These are phyloP conservation scores for Hucho hucho DNA, from an alignment of 2,113 vertebrate species.

Conservation along the genomic window DNA sequence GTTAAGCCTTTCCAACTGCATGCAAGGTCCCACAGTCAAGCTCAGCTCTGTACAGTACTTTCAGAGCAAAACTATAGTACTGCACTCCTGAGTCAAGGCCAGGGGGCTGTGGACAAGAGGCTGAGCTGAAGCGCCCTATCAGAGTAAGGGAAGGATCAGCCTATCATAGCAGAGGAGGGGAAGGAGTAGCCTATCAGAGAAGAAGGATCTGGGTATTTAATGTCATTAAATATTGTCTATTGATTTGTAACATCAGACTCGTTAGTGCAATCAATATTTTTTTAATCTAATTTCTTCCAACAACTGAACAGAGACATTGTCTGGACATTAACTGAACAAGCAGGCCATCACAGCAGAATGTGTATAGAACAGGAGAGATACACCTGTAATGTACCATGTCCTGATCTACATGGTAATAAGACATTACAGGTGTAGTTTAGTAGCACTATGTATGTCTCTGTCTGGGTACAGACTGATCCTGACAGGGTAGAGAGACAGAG, in stretches of 20 bases:
- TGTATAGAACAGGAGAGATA: not conserved
- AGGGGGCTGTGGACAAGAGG: too few species aligned
- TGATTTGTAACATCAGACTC: slow-evolving; percentile 32
- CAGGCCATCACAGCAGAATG: not conserved
- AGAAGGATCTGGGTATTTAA: slow-evolving; percentile 15
- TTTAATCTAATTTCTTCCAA: slow-evolving; percentile 21
- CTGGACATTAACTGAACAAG: slow-evolving; percentile 29
- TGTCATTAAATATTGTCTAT: slow-evolving; percentile 41
- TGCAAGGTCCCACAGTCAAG: too few species aligned
- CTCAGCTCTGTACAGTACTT: too few species aligned
- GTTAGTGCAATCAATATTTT: slow-evolving; percentile 1
- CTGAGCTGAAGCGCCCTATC: slow-evolving; percentile 2
- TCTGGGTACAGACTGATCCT: too few species aligned
- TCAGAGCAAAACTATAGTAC: too few species aligned
- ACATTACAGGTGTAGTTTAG: not conserved
- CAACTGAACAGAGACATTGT: slow-evolving; percentile 8
- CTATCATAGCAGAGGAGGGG: too few species aligned
- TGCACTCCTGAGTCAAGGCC: too few species aligned
- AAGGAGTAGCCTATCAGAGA: slow-evolving; percentile 6
- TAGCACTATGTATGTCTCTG: too few species aligned
- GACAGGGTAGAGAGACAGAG: not conserved
- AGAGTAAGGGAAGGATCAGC: slow-evolving; percentile 10
- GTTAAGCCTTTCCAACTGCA: too few species aligned
- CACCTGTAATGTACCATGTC: not conserved
- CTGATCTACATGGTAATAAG: not conserved